Evolutionary conservation across 2,797 vertebrate species (phyloP).

Genomic region (Etheostoma perlongum): DNA sequence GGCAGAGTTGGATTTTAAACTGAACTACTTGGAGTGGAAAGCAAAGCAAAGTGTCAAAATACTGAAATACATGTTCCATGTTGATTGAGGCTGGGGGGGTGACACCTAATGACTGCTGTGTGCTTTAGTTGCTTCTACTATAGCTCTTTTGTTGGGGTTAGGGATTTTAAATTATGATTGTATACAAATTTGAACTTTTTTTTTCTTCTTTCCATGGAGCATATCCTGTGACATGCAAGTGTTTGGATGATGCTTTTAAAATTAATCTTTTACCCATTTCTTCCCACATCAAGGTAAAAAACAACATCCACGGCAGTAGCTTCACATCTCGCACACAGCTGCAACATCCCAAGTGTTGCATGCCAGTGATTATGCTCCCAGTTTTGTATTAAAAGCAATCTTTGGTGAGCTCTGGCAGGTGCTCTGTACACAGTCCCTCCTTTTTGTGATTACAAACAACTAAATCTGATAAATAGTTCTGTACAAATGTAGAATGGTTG

Average conservation of each 20-base stretch:
- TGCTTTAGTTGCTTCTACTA: slow-evolving; percentile 78
- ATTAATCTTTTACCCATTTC: background rate
- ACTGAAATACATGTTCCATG: slow-evolving; percentile 62
- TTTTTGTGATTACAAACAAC: slow-evolving; percentile 63
- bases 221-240: slow-evolving; percentile 45
- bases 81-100: slow-evolving; percentile 40
- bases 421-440: slow-evolving; percentile 55
- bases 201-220: slow-evolving; percentile 77
- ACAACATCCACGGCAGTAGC: slow-evolving; percentile 17
- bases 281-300: slow-evolving; percentile 4
- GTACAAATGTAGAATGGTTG: slow-evolving; percentile 90
- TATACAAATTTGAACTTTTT: slow-evolving; percentile 89
- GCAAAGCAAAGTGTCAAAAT: slow-evolving; percentile 40
- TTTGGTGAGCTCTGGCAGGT: slow-evolving; percentile 60
- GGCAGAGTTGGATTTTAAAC: slow-evolving; percentile 41
- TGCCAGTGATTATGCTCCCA: slow-evolving; percentile 54
- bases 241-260: slow-evolving; percentile 29
- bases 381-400: slow-evolving; percentile 70
- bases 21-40: slow-evolving; percentile 31
- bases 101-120: slow-evolving; percentile 70
- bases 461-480: slow-evolving; percentile 78
- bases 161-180: slow-evolving; percentile 84
- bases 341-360: slow-evolving; percentile 9
- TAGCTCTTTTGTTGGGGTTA: slow-evolving; percentile 73
- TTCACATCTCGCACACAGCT: slow-evolving; percentile 23